Conservation (phyloP, 2,888 invertebrate genomes). For the Euclidia mi region DNA sequence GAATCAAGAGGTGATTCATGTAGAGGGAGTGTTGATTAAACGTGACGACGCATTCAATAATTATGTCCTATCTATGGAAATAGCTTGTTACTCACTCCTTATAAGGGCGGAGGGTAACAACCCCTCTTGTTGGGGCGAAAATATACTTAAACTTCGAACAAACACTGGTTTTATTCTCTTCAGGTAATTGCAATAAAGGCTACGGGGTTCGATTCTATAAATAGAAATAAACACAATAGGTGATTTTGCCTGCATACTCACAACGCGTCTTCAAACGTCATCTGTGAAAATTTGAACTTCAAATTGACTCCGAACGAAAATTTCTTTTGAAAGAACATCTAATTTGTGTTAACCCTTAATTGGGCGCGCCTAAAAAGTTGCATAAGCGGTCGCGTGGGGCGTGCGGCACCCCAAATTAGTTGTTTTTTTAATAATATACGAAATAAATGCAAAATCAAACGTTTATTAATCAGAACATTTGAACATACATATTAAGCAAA, state of each 20-base stretch:
- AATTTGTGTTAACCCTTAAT: too few relatives aligned
- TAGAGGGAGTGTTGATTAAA: constrained; percentile 22
- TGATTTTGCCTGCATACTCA: constrained; percentile 15
- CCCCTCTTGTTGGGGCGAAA: background rate
- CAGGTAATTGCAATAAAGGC: background rate
- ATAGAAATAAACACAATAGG: constrained; percentile 4
- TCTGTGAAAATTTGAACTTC: constrained; percentile 16
- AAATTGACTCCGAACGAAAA: constrained; percentile 22
- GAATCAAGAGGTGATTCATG: constrained; percentile 12
- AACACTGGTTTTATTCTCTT: background rate
- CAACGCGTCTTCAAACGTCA: constrained; percentile 4
- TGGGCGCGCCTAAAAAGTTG: too few relatives aligned
- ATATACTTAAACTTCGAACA: background rate
- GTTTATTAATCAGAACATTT: too few relatives aligned
- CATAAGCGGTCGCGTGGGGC: too few relatives aligned
- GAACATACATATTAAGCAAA: too few relatives aligned
- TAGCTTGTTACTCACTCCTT: constrained; percentile 9
- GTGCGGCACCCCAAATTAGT: too few relatives aligned
- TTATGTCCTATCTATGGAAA: constrained; percentile 9
- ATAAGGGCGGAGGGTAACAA: constrained; percentile 9
- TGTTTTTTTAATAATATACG: too few relatives aligned
- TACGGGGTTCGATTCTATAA: constrained; percentile 3
- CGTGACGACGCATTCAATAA: constrained; percentile 26
- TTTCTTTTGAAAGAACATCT: constrained; percentile 15
- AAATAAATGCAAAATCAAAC: too few relatives aligned